phyloP scores from a whole-genome alignment of 2,797 vertebrate species.

The Sparidentex hasta region DNA sequence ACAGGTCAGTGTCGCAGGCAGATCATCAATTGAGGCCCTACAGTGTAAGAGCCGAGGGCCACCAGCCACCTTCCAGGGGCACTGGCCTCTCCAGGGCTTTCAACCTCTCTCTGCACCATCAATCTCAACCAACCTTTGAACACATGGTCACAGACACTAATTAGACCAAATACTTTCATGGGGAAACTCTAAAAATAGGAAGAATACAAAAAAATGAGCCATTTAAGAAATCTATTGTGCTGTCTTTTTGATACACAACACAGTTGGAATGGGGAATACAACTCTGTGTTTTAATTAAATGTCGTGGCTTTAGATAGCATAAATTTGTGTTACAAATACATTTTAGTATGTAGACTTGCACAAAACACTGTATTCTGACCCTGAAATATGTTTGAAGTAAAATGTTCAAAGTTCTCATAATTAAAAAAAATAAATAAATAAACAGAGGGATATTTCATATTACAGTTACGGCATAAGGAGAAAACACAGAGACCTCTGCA shows the following conservation, averaged over 20 bases:
- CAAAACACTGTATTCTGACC: slow-evolving; percentile 10
- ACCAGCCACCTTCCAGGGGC: slow-evolving; percentile 49
- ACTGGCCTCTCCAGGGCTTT: slow-evolving; percentile 51
- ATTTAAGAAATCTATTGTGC: slow-evolving; percentile 46
- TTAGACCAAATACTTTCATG: slow-evolving; percentile 69
- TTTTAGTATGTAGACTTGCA: neutral
- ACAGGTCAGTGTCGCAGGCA: slow-evolving; percentile 67
- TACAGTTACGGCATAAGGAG: neutral
- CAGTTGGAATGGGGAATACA: slow-evolving; percentile 21
- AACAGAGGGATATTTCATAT: slow-evolving; percentile 2
- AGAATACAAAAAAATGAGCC: slow-evolving; percentile 14
- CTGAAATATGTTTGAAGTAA: neutral
- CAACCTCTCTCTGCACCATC: slow-evolving; percentile 71
- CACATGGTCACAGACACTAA: slow-evolving; percentile 69
- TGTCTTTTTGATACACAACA: slow-evolving; percentile 46
- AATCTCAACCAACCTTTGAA: slow-evolving; percentile 76
- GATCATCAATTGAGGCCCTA: slow-evolving; percentile 74
- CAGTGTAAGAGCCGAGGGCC: slow-evolving; percentile 42
- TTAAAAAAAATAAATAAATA: slow-evolving; percentile 11
- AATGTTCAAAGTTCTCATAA: neutral
- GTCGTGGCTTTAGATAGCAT: slow-evolving; percentile 25
- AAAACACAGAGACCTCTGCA: slow-evolving; percentile 43
- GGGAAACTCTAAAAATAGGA: slow-evolving; percentile 72
- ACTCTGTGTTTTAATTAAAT: slow-evolving; percentile 58
- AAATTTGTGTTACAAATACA: slow-evolving; percentile 17